Percentiles rank a stretch among this genome's conserved stretches.
Conservation (phyloP, 2,113 vertebrate species). For the Siphamia tubifer region DNA sequence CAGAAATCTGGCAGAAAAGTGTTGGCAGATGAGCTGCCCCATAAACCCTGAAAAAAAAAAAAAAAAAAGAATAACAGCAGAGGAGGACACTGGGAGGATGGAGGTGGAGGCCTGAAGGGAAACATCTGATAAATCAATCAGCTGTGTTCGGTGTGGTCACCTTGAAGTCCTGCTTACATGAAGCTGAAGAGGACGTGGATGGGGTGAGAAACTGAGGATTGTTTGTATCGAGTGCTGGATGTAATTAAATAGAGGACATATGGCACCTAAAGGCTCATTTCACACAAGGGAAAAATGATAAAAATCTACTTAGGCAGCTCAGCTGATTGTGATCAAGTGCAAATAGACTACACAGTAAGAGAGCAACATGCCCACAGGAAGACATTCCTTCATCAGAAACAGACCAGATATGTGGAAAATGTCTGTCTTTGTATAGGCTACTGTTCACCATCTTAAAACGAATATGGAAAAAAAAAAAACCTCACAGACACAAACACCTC, state of each 20-base stretch:
- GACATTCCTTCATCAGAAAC: neutral
- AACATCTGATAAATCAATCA: constrained; percentile 57
- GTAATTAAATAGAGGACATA: constrained; percentile 48
- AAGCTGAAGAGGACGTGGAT: constrained; percentile 12
- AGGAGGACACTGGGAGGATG: constrained; percentile 8
- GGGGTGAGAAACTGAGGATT: constrained; percentile 29
- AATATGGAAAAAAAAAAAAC: no score
- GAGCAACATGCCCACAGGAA: neutral
- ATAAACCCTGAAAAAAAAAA: constrained; percentile 38
- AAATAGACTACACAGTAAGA: constrained; percentile 1
- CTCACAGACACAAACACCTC: no score
- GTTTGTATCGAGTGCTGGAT: constrained; percentile 7
- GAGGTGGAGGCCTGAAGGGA: constrained; percentile 10
- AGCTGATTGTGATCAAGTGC: constrained; percentile 34
- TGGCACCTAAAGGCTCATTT: constrained; percentile 45
- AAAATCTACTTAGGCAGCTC: constrained; percentile 48
- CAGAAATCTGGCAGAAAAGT: neutral
- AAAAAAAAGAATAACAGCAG: constrained; percentile 35
- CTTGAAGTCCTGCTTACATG: constrained; percentile 39
- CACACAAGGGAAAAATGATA: constrained; percentile 36
- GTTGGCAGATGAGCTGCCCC: no score
- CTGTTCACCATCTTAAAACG: no score
- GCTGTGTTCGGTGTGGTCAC: constrained; percentile 33
- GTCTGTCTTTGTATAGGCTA: no score
- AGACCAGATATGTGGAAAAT: neutral